phyloP scores from a whole-genome alignment of 2,797 vertebrate genomes.

The Falco naumanni region DNA sequence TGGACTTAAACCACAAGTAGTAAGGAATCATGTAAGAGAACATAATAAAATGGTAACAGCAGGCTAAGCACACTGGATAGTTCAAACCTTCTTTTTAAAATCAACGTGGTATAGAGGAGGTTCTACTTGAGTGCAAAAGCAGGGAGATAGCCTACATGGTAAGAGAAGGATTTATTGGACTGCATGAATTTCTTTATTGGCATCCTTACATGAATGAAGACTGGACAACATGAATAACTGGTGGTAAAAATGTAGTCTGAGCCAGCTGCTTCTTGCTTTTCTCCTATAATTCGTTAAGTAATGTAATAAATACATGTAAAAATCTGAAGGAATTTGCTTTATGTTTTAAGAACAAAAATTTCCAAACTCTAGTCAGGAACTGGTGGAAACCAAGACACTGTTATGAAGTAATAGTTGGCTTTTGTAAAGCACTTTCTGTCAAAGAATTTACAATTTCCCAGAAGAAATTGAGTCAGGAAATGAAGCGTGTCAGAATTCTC shows the following conservation, averaged over 20 bases:
- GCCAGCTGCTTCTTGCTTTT: not conserved
- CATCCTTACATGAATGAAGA: not conserved
- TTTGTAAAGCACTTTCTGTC: not conserved
- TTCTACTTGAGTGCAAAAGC: not conserved
- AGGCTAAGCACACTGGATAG: not conserved
- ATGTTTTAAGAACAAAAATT: not conserved
- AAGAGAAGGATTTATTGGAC: not conserved
- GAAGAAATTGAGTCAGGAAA: not conserved
- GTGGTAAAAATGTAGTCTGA: not conserved
- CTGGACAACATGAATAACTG: not conserved
- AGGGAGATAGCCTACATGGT: fast-evolving
- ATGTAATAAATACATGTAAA: not conserved
- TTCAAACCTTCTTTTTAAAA: not conserved
- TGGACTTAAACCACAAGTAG: not conserved
- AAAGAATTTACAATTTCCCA: not conserved
- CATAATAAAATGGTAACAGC: not conserved
- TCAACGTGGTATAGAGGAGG: not conserved
- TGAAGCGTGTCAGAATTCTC: not conserved
- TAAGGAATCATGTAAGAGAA: not conserved
- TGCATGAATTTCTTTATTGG: not conserved
- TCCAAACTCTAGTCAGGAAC: not conserved
- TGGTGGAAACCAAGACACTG: not conserved
- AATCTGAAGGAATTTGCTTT: not conserved
- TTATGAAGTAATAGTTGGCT: not conserved
- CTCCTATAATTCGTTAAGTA: not conserved